Percentiles rank a stretch among this genome's conserved stretches.
Conservation (phyloP, 35 echinoderm and acorn worm species). For the Amphiura filiformis region DNA sequence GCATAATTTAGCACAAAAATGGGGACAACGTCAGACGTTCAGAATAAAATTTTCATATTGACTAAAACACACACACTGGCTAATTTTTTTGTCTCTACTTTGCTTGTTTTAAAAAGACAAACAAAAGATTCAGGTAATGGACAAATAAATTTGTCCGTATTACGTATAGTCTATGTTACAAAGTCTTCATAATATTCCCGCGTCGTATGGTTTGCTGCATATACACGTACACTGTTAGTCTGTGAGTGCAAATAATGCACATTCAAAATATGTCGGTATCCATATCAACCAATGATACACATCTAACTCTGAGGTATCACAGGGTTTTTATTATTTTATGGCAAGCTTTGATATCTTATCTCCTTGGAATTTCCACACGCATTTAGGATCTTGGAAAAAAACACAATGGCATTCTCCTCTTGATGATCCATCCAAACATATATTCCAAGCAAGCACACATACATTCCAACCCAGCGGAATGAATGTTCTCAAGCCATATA, state of each 20-base stretch:
- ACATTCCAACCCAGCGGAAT: neutral
- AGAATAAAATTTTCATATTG: neutral
- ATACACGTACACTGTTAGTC: slow-evolving; percentile 7
- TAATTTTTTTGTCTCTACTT: neutral
- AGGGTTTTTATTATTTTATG: neutral
- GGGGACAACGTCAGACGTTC: neutral
- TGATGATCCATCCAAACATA: too few relatives aligned
- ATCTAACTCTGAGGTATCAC: neutral
- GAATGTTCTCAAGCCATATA: neutral
- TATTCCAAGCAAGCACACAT: neutral
- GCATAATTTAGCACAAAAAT: neutral
- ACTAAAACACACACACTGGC: neutral
- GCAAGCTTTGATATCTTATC: neutral
- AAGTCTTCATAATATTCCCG: neutral
- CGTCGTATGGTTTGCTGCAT: neutral
- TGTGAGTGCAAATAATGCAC: neutral
- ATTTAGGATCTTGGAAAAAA: neutral
- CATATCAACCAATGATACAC: neutral
- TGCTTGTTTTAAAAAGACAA: neutral
- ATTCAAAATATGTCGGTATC: neutral
- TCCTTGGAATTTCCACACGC: neutral
- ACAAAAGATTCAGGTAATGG: neutral
- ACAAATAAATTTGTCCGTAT: neutral
- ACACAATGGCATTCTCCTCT: too few relatives aligned
- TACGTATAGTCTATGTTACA: neutral